These are phyloP conservation scores for Myotis brandtii DNA, from an alignment of 2,113 vertebrate species.

Conservation along the genomic window DNA sequence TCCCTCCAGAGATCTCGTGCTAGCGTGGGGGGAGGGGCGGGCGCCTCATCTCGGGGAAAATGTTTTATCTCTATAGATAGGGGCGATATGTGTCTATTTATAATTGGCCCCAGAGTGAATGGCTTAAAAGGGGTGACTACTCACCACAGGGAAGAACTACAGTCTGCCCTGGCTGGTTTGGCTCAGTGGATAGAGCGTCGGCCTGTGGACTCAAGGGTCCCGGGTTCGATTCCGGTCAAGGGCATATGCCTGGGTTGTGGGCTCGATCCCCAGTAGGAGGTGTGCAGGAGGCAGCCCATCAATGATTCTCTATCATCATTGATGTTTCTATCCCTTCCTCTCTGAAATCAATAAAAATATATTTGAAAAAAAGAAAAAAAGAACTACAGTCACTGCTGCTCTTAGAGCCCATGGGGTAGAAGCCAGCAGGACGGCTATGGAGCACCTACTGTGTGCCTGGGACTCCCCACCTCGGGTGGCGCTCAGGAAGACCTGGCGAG, in stretches of 20 bases:
- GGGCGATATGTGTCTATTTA: conserved; percentile 66
- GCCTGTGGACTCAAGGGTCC: too few relatives aligned
- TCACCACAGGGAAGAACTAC: background rate
- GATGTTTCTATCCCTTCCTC: too few relatives aligned
- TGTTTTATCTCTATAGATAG: conserved; percentile 63
- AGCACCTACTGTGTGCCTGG: conserved; percentile 6
- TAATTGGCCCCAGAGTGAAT: conserved; percentile 71
- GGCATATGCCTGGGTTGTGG: too few relatives aligned
- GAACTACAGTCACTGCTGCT: background rate
- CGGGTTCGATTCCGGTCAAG: too few relatives aligned
- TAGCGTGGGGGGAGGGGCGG: conserved; percentile 49
- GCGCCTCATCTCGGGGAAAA: conserved; percentile 32
- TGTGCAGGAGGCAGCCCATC: too few relatives aligned
- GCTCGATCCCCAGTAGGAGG: too few relatives aligned
- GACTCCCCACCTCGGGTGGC: background rate
- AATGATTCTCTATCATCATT: too few relatives aligned
- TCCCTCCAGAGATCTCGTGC: conserved; percentile 26
- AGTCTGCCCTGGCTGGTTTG: too few relatives aligned
- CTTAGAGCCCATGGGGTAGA: background rate
- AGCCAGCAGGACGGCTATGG: rapidly evolving
- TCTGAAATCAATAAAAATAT: too few relatives aligned
- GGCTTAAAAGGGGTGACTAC: conserved; percentile 15
- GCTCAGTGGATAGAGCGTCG: too few relatives aligned
- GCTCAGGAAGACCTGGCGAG: background rate
- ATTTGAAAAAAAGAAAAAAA: too few relatives aligned